Conservation (phyloP, 2,888 invertebrate species). For the Chouioia cunea region DNA sequence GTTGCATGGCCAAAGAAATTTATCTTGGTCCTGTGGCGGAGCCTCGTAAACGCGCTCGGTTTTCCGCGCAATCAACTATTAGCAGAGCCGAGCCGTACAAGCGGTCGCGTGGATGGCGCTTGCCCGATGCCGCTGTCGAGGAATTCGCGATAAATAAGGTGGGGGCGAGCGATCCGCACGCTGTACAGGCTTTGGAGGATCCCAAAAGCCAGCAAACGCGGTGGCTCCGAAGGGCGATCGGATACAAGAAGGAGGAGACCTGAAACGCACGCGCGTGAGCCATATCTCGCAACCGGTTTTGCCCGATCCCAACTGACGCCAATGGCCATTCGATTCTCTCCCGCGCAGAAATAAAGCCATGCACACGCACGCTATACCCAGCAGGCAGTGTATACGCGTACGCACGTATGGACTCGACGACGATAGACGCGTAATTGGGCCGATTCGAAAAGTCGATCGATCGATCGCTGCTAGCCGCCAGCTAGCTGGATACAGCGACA, state of each 20-base stretch:
- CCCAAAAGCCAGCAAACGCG: constrained; percentile 11
- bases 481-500: background rate
- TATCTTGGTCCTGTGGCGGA: background rate
- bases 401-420: background rate
- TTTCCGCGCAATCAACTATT: constrained; percentile 1
- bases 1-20: too few relatives aligned
- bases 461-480: constrained; percentile 16
- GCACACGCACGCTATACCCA: background rate
- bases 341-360: constrained; percentile 25
- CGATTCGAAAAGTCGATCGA: constrained; percentile 27
- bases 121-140: background rate
- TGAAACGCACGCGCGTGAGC: background rate
- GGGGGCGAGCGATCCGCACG: too few relatives aligned
- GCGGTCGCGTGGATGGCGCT: constrained; percentile 24
- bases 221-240: background rate
- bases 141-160: constrained; percentile 13
- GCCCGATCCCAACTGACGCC: constrained; percentile 3
- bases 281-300: constrained; percentile 30
- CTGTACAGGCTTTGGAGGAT: constrained; percentile 22
- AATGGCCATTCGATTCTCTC: constrained; percentile 19
- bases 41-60: background rate
- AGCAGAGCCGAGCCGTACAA: background rate
- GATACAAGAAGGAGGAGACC: background rate
- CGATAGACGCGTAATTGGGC: constrained; percentile 11
- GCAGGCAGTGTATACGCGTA: background rate